Percentiles rank a stretch among this genome's conserved stretches.
Conservation (phyloP, 2,797 vertebrate species). For the Lepilemur ruficaudatus region DNA sequence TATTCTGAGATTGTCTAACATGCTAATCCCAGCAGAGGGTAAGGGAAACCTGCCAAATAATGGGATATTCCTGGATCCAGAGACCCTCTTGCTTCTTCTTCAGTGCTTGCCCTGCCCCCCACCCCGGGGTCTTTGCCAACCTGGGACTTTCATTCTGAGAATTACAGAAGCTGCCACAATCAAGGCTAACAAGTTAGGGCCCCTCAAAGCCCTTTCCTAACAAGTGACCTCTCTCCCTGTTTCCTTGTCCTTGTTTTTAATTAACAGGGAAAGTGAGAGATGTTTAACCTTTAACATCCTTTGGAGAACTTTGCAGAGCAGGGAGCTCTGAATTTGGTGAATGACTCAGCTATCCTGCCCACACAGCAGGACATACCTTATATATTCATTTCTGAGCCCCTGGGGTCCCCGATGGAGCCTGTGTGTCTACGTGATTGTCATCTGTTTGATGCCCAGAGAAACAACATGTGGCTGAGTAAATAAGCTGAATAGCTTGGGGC, state of each 20-base stretch:
- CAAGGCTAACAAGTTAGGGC: background rate
- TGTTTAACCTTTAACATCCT: constrained; percentile 64
- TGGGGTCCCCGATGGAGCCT: constrained; percentile 18
- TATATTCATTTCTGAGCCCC: background rate
- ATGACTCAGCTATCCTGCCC: constrained; percentile 65
- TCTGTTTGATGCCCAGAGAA: constrained; percentile 2
- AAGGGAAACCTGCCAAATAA: constrained; percentile 62
- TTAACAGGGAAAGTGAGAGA: constrained; percentile 61
- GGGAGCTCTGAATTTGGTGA: constrained; percentile 51
- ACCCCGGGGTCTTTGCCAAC: background rate
- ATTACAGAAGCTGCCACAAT: background rate
- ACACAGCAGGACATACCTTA: background rate
- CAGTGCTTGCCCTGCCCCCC: background rate
- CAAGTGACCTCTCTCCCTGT: background rate
- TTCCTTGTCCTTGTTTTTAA: constrained; percentile 56
- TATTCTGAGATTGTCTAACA: constrained; percentile 80
- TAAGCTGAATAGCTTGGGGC: constrained; percentile 48
- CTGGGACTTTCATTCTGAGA: background rate
- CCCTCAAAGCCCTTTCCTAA: constrained; percentile 16
- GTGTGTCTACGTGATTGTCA: constrained; percentile 25
- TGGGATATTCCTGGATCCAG: constrained; percentile 35
- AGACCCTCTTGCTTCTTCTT: constrained; percentile 36
- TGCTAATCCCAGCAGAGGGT: constrained; percentile 63
- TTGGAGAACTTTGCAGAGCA: constrained; percentile 2
- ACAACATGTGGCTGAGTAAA: constrained; percentile 58